phyloP scores from a whole-genome alignment of 2,113 vertebrate species.

The Sciurus niger region DNA sequence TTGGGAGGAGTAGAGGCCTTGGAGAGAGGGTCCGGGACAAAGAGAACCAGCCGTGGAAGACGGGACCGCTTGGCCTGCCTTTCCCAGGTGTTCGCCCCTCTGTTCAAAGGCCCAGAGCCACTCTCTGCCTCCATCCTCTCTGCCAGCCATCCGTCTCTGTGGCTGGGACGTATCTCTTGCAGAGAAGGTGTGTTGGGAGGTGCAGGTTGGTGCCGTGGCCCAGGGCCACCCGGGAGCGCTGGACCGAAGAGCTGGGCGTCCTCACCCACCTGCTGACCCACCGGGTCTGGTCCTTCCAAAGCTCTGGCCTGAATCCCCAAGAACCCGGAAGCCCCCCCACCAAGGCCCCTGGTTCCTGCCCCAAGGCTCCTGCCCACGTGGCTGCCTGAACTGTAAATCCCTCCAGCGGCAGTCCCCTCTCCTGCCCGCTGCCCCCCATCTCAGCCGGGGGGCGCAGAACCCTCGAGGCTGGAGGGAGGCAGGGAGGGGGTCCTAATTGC shows the following conservation, averaged over 20 bases:
- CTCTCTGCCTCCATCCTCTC: neutral
- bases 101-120: neutral
- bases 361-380: neutral
- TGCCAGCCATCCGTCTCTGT: neutral
- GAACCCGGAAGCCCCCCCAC: too few species aligned
- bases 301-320: too few species aligned
- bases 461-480: slow-evolving; percentile 80
- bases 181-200: neutral
- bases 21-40: too few species aligned
- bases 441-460: neutral
- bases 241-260: fast-evolving
- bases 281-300: neutral
- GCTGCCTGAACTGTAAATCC: neutral
- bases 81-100: neutral
- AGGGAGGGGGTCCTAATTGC: slow-evolving; percentile 85
- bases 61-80: neutral
- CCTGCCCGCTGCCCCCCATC: neutral
- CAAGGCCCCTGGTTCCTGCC: neutral
- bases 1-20: too few species aligned
- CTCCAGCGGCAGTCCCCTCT: neutral
- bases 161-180: neutral
- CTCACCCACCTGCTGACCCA: neutral
- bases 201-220: neutral
- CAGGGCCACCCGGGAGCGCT: fast-evolving
- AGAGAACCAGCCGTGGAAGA: neutral